A percentile compares a stretch with the other conserved stretches of the same genome.
Conservation (phyloP, 2,888 invertebrate genomes). For the Microplitis deprimator region DNA sequence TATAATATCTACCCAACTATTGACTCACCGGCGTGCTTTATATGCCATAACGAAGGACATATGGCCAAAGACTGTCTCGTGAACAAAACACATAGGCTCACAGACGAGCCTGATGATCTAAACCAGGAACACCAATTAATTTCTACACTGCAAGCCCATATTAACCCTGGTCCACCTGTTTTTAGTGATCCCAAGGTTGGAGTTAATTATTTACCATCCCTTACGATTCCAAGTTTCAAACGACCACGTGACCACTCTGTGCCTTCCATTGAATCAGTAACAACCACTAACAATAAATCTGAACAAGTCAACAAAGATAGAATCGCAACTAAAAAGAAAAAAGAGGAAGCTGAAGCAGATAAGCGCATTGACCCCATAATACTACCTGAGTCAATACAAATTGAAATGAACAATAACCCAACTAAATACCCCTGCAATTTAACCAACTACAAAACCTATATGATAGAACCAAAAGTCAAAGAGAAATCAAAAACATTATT, state of each 20-base stretch:
- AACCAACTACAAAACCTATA: constrained; percentile 23
- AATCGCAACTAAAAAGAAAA: constrained; percentile 1
- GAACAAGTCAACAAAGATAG: background rate
- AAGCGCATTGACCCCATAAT: background rate
- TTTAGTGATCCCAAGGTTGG: no score
- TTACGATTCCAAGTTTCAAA: no score
- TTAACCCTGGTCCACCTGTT: no score
- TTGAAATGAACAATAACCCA: background rate
- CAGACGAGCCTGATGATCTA: no score
- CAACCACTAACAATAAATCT: background rate
- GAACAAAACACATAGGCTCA: background rate
- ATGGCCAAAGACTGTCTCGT: background rate
- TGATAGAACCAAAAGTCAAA: constrained; percentile 7
- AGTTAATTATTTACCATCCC: no score
- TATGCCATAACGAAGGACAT: constrained; percentile 12
- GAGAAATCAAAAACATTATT: background rate
- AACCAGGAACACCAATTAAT: no score
- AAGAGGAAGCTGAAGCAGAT: background rate
- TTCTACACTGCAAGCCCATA: no score
- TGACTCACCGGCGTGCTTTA: constrained; percentile 18
- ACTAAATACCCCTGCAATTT: constrained; percentile 1
- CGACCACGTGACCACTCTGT: background rate
- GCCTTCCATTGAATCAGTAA: background rate
- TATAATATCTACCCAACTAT: constrained; percentile 28
- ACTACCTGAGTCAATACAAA: background rate